phyloP scores from a whole-genome alignment of 2,113 vertebrate species.

The Azemiops feae region DNA sequence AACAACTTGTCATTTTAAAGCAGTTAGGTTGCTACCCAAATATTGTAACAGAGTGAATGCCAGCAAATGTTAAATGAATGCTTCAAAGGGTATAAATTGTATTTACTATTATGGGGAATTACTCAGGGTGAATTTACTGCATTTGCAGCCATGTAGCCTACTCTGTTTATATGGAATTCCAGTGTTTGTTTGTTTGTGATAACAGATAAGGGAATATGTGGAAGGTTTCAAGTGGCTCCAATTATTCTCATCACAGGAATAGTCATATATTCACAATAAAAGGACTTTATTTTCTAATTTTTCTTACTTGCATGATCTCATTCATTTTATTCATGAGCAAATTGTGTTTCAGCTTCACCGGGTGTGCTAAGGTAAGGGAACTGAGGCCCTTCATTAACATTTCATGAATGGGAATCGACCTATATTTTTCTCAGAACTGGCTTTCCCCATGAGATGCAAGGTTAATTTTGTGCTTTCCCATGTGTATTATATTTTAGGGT shows the following conservation, averaged over 20 bases:
- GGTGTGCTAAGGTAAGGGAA: not conserved
- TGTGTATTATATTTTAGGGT: not conserved
- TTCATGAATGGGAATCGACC: not conserved
- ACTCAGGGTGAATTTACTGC: not conserved
- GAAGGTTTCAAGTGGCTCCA: not conserved
- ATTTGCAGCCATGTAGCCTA: not conserved
- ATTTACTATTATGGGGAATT: not conserved
- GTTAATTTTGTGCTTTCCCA: not conserved
- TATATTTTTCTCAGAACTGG: not conserved
- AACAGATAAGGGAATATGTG: not conserved
- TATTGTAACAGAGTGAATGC: slow-evolving; percentile 16
- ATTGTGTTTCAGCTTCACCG: not conserved
- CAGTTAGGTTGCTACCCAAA: slow-evolving; percentile 18
- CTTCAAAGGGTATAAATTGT: not conserved
- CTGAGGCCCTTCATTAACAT: not conserved
- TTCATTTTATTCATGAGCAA: not conserved
- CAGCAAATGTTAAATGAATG: slow-evolving; percentile 18
- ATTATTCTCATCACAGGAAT: not conserved
- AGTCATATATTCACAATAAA: not conserved
- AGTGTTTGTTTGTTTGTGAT: not conserved
- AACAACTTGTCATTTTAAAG: slow-evolving; percentile 22
- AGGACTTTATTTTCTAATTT: not conserved
- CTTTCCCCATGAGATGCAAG: not conserved
- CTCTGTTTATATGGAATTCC: not conserved
- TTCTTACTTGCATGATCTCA: not conserved